Percentiles rank a stretch among this genome's conserved stretches.
These are phyloP conservation scores for Patella depressa DNA, from an alignment of 2,888 invertebrate genomes.

Conservation along the genomic window DNA sequence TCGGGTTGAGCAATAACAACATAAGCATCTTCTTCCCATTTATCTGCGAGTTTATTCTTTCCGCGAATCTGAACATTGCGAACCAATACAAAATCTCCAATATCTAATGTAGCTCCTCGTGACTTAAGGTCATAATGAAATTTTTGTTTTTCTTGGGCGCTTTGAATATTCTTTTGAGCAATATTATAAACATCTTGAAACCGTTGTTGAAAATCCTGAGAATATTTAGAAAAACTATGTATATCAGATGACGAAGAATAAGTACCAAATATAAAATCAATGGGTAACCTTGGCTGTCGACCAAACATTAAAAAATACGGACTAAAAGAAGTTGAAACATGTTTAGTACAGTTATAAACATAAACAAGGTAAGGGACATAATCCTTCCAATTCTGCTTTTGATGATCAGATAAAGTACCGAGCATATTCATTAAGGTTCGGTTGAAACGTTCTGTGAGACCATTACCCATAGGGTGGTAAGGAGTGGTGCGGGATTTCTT, in stretches of 20 bases:
- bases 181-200: constrained; percentile 8
- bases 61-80: background rate
- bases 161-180: background rate
- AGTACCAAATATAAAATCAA: constrained; percentile 29
- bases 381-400: background rate
- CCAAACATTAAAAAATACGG: constrained; percentile 33
- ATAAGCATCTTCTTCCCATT: background rate
- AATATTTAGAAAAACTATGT: background rate
- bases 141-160: constrained; percentile 17
- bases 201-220: background rate
- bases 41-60: background rate
- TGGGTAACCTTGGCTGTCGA: constrained; percentile 31
- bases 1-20: background rate
- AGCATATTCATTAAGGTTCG: background rate
- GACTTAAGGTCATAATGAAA: constrained; percentile 15
- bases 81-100: constrained; percentile 21
- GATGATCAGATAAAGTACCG: background rate
- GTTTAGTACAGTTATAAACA: no score
- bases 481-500: no score
- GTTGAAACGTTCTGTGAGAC: background rate
- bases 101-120: constrained; percentile 15
- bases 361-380: no score
- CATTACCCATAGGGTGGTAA: background rate
- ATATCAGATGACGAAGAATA: background rate
- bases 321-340: background rate